phyloP scores from a whole-genome alignment of 2,113 vertebrate species.

The Galeopterus variegatus region DNA sequence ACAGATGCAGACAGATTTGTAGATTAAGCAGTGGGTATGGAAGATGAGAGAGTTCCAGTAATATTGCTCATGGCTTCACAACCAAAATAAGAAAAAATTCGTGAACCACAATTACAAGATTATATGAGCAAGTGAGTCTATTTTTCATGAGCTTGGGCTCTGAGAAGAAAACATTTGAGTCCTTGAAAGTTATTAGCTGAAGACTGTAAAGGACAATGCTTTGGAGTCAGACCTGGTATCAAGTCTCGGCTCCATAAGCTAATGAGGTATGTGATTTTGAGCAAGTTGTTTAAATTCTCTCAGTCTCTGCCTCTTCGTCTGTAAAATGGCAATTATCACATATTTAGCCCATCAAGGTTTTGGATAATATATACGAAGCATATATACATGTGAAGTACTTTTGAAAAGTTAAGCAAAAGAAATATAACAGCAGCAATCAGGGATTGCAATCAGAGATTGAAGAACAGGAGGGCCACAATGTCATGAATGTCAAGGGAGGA shows the following conservation, averaged over 20 bases:
- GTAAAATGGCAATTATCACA: slow-evolving; percentile 18
- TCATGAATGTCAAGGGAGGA: not conserved
- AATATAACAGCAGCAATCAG: not conserved
- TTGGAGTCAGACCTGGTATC: not conserved
- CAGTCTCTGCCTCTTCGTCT: not conserved
- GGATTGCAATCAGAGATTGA: not conserved
- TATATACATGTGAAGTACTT: slow-evolving; percentile 2
- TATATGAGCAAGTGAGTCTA: slow-evolving; percentile 81
- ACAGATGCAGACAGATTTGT: not conserved
- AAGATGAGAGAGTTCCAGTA: not conserved
- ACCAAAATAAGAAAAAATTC: slow-evolving; percentile 79
- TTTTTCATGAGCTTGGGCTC: slow-evolving; percentile 85
- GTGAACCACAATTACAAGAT: slow-evolving; percentile 84
- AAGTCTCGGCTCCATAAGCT: not conserved
- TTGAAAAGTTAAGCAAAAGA: slow-evolving; percentile 14
- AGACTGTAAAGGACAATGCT: not conserved
- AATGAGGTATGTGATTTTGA: not conserved
- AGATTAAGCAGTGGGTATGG: not conserved
- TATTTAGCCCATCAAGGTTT: not conserved
- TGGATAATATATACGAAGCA: not conserved
- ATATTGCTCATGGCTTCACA: slow-evolving; percentile 83
- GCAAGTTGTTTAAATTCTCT: not conserved
- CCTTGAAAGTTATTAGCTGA: slow-evolving; percentile 58
- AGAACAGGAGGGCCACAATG: not conserved
- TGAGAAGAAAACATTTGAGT: slow-evolving; percentile 84